Evolutionary conservation across 92 coral and sea anemone species (phyloP), one percentile per base, ranked within the genome.

Genomic region (Scolanthus callimorphus): DNA sequence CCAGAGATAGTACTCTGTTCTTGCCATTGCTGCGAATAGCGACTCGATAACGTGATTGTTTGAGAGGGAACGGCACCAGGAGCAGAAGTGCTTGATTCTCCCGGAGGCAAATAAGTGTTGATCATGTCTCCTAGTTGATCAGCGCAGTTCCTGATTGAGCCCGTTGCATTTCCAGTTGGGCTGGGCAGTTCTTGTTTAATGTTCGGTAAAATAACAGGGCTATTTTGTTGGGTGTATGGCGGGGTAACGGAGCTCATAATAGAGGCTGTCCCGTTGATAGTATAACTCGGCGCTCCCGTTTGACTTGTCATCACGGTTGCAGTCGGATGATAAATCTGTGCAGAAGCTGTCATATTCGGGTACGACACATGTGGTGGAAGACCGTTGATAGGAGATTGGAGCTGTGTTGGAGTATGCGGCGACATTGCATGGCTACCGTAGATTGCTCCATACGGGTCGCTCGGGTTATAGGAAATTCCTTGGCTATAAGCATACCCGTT

Each of bases 111-210:
- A 55, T 94, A 94, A n/a, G 91, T 83, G 70, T 94, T 94, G 44
- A 94, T 94, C 99, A 94, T 94, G 67, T 94, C 99, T 48, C 96
- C 94, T 2, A 94, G 87, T 51, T 94, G 96, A 71, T 90, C 99
- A 8, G 97, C 88, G 67, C 95, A 91, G 59, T 84, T 91, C 62
- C 91, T 92, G 15, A 71, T 52, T 31, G 82, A 68, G 6, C 20
- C 20, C 38, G 60, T 39, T 15, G 63, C 63, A 13, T 81, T 72
- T 1, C 85, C 89, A 19, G 27, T 49, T 9, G 83, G 80, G 49
- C 91, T 74, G 2, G 89, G 90, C 83, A 78, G 65, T 68, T 89
- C 99, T 71, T 89, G 96, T 55, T 94, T 86, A 70, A 86, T 85
- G 73, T 83, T 94, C 8, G 96, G 74, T 17, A 90, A 71, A 53